Conservation (phyloP, 1,140 invertebrate species). For the Atta colombica region DNA sequence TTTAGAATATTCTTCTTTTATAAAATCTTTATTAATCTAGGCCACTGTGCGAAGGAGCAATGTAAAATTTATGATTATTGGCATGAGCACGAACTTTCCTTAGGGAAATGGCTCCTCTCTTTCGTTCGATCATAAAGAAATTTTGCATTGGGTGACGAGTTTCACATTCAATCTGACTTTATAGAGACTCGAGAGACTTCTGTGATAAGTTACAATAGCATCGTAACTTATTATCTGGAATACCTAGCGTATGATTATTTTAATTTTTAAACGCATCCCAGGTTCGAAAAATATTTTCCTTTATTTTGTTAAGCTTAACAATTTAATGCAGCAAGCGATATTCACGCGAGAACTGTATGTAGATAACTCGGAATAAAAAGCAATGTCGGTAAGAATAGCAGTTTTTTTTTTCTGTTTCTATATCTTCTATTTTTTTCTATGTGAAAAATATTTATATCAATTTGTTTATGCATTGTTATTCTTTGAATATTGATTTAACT, state of each 20-base stretch:
- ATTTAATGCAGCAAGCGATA: slow-evolving; percentile 4
- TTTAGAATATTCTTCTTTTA: not conserved
- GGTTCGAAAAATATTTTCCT: not conserved
- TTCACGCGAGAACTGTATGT: not conserved
- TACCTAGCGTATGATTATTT: not conserved
- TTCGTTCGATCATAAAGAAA: slow-evolving; percentile 15
- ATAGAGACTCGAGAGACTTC: not conserved
- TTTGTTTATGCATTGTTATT: not conserved
- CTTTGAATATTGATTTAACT: not conserved
- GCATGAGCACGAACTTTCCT: not conserved
- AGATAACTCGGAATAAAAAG: slow-evolving; percentile 1
- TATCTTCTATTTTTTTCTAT: too few relatives aligned
- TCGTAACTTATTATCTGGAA: slow-evolving; percentile 6
- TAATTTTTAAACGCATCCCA: slow-evolving; percentile 5
- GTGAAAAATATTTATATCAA: not conserved
- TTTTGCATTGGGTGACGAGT: not conserved
- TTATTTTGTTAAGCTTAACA: slow-evolving; percentile 2
- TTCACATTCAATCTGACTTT: not conserved
- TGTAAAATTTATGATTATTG: slow-evolving; percentile 36
- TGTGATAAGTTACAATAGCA: not conserved
- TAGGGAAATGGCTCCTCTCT: not conserved
- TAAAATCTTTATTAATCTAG: slow-evolving; percentile 1
- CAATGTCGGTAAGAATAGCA: not conserved
- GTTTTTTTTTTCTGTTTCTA: not conserved
- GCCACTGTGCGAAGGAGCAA: not conserved